Conservation (phyloP, 2,113 vertebrate species). For the Anhinga rufa region DNA sequence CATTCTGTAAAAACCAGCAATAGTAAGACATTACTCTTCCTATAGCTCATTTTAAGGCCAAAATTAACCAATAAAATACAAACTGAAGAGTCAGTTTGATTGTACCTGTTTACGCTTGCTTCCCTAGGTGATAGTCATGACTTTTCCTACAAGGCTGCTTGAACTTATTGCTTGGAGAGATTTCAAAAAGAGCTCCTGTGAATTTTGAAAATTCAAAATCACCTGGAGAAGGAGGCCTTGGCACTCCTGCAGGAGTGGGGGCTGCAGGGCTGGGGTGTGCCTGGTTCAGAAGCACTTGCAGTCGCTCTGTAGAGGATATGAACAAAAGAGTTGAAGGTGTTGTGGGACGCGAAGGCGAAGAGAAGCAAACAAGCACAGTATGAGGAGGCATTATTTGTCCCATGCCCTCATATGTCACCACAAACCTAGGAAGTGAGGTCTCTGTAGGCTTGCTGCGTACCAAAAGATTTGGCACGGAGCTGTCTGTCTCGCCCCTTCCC, state of each 20-base stretch:
- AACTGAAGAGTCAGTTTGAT: background rate
- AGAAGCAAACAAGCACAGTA: background rate
- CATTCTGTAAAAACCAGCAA: background rate
- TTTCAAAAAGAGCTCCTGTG: background rate
- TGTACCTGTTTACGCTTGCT: background rate
- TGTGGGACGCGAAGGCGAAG: background rate
- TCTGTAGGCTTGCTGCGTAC: background rate
- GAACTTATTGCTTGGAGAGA: no score
- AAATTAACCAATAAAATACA: background rate
- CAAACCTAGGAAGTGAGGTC: background rate
- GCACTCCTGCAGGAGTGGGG: background rate
- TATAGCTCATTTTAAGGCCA: background rate
- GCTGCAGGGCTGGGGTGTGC: background rate
- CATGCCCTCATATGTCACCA: fast-evolving
- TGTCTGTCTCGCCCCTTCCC: background rate
- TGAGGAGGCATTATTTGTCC: background rate
- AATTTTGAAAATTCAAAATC: no score
- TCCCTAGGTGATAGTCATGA: background rate
- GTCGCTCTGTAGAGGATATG: background rate
- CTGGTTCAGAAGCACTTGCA: background rate
- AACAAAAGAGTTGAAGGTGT: background rate
- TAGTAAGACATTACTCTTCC: background rate
- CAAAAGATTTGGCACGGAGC: background rate
- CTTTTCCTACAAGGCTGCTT: background rate
- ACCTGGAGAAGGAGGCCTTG: background rate